Evolutionary conservation across 92 coral and sea anemone species (phyloP).

Genomic region (Zoanthus sociatus): DNA sequence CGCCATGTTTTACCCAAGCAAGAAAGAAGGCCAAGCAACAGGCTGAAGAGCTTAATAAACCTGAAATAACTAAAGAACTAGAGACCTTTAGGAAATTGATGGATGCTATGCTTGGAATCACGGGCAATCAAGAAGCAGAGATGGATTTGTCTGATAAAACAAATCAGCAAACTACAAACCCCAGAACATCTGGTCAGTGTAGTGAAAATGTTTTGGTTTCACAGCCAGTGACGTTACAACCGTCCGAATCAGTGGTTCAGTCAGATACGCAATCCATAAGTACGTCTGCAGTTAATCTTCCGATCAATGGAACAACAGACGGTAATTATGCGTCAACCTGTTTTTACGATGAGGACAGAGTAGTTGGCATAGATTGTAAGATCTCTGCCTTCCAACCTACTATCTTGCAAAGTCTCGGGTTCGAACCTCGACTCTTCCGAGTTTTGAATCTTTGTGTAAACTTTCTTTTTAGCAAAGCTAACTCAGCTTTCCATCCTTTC

Average conservation of each 20-base stretch:
- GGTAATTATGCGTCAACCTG: not conserved
- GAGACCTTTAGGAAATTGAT: constrained; percentile 79
- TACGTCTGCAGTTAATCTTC: not conserved
- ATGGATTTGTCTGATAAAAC: constrained; percentile 34
- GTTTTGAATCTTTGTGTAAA: no score
- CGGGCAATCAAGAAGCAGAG: constrained; percentile 12
- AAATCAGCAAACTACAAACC: constrained; percentile 27
- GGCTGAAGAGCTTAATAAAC: constrained; percentile 80
- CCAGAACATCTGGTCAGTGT: constrained; percentile 13
- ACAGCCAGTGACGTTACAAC: constrained; percentile 10
- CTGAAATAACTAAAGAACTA: constrained; percentile 84
- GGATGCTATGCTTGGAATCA: constrained; percentile 78
- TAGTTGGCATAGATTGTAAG: no score
- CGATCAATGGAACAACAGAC: not conserved
- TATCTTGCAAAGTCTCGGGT: no score
- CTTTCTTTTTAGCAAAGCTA: no score
- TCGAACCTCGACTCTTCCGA: no score
- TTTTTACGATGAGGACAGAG: no score
- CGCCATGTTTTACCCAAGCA: constrained; percentile 93
- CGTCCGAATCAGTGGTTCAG: not conserved
- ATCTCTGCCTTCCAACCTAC: no score
- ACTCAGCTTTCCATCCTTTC: no score
- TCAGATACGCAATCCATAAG: not conserved
- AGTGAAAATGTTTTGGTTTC: constrained; percentile 6
- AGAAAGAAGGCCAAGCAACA: constrained; percentile 91